Evolutionary conservation across 2,888 invertebrate species (phyloP), one percentile per base, ranked within the genome.

Genomic region (Hydrotaea cyrtoneurina): DNA sequence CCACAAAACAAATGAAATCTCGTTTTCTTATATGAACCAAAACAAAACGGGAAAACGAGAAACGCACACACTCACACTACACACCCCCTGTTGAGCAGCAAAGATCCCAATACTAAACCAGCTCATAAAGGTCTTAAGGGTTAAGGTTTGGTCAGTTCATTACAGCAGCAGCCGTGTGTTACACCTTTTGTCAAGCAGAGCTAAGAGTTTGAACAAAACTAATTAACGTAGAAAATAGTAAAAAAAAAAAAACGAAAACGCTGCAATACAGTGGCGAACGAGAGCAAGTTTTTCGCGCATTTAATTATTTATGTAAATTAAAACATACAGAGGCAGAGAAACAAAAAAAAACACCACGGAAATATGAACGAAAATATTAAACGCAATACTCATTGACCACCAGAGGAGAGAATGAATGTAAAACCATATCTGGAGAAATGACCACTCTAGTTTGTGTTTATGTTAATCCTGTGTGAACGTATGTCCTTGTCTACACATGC

Each of bases 261-360:
- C 64, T 39, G 46, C 62, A 62, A 19, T 59, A 75, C 57, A 66
- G 21, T 71, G 69, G 43, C 36, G 71, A 64, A 78, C 36, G n/a
- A 21, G 15, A 59, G 74, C 74, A 26, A 75, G 36, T 80, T 76
- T 80, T 78, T 43, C 75, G 80, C 78, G 75, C 64, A 78, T 81
- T 84, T 81, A 81, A 78, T 80, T 80, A 83, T 71, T 66, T 66
- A 66, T 66, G 74, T 55, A 78, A 84, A 84, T 84, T 80, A 72
- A 78, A 43, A 80, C 55, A 84, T 21, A 55, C 19, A 39, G 11
- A 39, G 13, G 10, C 39, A 3, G 1, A 39, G 10, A 39, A 4
- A 10, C 39, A 71, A 71, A 62, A 36, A 1, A 55, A 57, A 3
- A n/a, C 13, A 17, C 31, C 19, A 62, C n/a, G 53, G 26, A 39